These are phyloP conservation scores for Blastobasis adustella DNA, from an alignment of 2,888 invertebrate genomes.

Conservation along the genomic window DNA sequence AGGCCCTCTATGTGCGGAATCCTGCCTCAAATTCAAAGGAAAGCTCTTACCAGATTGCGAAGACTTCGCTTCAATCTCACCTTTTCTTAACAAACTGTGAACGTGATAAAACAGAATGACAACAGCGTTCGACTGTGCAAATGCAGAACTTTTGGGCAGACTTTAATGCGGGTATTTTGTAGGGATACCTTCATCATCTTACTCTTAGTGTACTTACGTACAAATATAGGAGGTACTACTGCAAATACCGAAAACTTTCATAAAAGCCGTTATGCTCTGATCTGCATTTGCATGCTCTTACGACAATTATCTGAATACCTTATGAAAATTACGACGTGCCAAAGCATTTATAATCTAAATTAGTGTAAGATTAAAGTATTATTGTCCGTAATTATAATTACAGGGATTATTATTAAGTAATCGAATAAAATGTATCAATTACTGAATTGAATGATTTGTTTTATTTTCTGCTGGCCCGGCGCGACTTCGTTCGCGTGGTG, in stretches of 20 bases:
- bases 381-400: slow-evolving; percentile 16
- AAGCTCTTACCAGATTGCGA: slow-evolving; percentile 91
- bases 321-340: slow-evolving; percentile 19
- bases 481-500: too few species aligned
- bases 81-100: slow-evolving; percentile 78
- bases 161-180: too few species aligned
- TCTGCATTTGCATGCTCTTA: too few species aligned
- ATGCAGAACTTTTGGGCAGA: not conserved
- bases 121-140: not conserved
- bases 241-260: too few species aligned
- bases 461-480: too few species aligned
- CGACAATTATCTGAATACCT: too few species aligned
- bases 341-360: slow-evolving; percentile 42
- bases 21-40: slow-evolving; percentile 88
- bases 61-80: slow-evolving; percentile 85
- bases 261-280: too few species aligned
- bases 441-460: too few species aligned
- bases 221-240: too few species aligned
- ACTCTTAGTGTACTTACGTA: too few species aligned
- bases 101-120: not conserved
- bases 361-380: slow-evolving; percentile 18
- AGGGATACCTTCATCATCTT: too few species aligned
- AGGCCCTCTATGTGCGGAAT: slow-evolving; percentile 88
- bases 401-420: slow-evolving; percentile 30
- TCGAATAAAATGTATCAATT: too few species aligned